Percentiles rank a stretch among this genome's conserved stretches.
These are phyloP conservation scores for Epistrophe eligans DNA, from an alignment of 2,888 invertebrate genomes.

Conservation along the genomic window DNA sequence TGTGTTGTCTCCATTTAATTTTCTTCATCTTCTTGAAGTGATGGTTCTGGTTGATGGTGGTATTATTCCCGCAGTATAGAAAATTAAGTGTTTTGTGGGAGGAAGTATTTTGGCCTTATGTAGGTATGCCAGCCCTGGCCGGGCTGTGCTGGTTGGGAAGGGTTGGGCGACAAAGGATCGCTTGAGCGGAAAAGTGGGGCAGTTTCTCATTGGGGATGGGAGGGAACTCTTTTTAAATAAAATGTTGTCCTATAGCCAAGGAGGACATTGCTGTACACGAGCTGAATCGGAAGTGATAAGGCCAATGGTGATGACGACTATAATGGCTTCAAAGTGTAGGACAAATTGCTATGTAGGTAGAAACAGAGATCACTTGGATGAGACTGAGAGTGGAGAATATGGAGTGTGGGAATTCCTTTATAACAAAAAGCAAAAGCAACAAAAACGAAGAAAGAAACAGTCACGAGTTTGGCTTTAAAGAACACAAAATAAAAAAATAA, in stretches of 20 bases:
- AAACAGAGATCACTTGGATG: constrained; percentile 45
- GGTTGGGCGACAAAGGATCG: constrained; percentile 60
- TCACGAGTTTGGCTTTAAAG: constrained; percentile 60
- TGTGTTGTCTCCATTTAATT: constrained; percentile 74
- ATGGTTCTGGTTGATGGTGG: constrained; percentile 67
- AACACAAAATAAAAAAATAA: constrained; percentile 16
- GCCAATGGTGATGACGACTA: constrained; percentile 74
- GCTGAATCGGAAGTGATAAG: constrained; percentile 73
- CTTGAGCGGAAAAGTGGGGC: constrained; percentile 71
- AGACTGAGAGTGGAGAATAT: neutral
- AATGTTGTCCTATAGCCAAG: constrained; percentile 55
- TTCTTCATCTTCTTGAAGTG: constrained; percentile 75
- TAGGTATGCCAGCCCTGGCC: constrained; percentile 32
- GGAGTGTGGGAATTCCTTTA: constrained; percentile 59
- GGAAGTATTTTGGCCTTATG: constrained; percentile 73
- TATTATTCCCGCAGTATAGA: constrained; percentile 69
- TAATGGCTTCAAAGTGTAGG: constrained; percentile 64
- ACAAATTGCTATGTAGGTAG: constrained; percentile 60
- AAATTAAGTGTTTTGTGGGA: constrained; percentile 71
- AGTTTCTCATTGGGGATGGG: constrained; percentile 39
- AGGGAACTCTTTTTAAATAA: constrained; percentile 67
- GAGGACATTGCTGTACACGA: constrained; percentile 64
- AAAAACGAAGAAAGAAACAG: constrained; percentile 52
- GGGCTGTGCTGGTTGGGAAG: neutral
- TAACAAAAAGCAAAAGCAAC: constrained; percentile 37